Evolutionary conservation across 2,888 invertebrate genomes (phyloP), one percentile per base, ranked within the genome.

Genomic region (Aleiodes testaceus): DNA sequence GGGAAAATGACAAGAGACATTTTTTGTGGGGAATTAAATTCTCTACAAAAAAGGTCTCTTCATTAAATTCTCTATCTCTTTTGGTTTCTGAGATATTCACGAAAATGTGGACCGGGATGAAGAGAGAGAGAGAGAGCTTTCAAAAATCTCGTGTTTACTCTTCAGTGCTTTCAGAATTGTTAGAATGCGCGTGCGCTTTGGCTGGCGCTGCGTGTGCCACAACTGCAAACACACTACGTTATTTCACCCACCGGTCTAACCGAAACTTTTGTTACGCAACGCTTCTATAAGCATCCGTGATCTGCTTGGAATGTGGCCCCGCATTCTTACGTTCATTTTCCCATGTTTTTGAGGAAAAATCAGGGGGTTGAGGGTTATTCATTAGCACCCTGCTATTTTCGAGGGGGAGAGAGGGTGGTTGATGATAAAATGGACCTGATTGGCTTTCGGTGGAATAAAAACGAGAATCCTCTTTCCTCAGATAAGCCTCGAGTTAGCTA

Each of bases 261-360:
- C 12, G 63, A 44, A 45, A 63, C 44, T 6, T 59, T 67, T 79
- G 84, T 87, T 87, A 86, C 86, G 86, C 84, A 87, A 87, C 81
- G 84, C 80, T 86, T 86, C 86, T 87, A 87, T 87, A 85, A 87
- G 85, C 86, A 87, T 87, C 86, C 84, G 82, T 84, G 84, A 84
- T 84, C 84, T 85, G 82, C 84, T 81, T 81, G 83, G 85, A 85
- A 85, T 84, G 83, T 82, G 79, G 79, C 76, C 78, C 76, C 70
- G 69, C 74, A 74, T 64, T 22, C 45, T 59, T 63, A 22, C 22
- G 45, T 55, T 45, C 20, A 22, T 52, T 22, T 49, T 22, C 26
- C 9, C 52, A 16, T 16, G 14, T 47, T 47, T 47, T 14, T 26
- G 4, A 2, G 5, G 5, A 26, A 26, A 26, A 26, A 26, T n/a